Evolutionary conservation across 2,888 invertebrate species (phyloP).

Genomic region (Digitonthophagus gazella): DNA sequence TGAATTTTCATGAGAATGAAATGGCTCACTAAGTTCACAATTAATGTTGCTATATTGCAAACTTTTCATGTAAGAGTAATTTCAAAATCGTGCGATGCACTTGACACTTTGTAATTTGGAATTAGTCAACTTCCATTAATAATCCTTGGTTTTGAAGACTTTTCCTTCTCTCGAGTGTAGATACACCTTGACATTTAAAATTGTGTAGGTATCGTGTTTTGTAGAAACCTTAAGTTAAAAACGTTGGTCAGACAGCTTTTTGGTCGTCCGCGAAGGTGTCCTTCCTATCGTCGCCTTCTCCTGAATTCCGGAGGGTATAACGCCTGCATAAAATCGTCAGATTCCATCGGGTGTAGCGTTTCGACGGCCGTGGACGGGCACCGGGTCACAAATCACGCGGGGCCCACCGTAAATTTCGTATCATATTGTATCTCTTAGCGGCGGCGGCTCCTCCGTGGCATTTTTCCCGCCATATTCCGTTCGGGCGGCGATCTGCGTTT

Average conservation of each 20-base stretch:
- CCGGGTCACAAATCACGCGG: not conserved
- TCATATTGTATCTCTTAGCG: not conserved
- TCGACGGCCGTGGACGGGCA: not conserved
- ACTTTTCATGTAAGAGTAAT: too few species aligned
- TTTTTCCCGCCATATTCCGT: not conserved
- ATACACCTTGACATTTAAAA: too few species aligned
- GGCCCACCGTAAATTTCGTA: not conserved
- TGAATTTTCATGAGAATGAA: too few species aligned
- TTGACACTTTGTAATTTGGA: too few species aligned
- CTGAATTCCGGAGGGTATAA: not conserved
- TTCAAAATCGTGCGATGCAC: too few species aligned
- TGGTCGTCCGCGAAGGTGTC: not conserved
- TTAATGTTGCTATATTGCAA: too few species aligned
- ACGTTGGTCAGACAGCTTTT: not conserved
- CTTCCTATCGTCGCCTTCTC: not conserved
- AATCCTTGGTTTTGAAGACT: too few species aligned
- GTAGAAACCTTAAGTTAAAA: not conserved
- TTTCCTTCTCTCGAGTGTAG: too few species aligned
- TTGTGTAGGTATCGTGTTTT: too few species aligned
- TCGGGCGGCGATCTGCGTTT: slow-evolving; percentile 9
- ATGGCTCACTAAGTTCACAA: too few species aligned
- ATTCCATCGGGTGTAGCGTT: not conserved
- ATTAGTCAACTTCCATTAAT: too few species aligned
- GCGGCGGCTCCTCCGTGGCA: not conserved
- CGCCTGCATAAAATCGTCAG: not conserved